Conservation (phyloP, 2,797 vertebrate species). For the Tauraco hartlaubi region DNA sequence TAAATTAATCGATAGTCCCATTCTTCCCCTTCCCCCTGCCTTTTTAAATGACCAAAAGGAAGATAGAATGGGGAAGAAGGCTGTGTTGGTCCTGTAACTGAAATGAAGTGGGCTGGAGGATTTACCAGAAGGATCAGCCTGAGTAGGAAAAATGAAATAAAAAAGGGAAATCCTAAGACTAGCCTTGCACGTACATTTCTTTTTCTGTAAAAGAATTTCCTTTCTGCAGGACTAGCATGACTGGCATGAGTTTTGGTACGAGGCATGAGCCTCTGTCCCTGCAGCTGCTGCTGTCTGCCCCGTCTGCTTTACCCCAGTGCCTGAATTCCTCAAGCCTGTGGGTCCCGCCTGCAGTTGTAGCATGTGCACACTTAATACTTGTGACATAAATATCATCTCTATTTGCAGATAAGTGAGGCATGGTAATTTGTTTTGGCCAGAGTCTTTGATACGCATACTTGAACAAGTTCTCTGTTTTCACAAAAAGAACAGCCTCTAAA, state of each 20-base stretch:
- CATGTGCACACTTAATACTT: neutral
- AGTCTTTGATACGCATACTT: too few species aligned
- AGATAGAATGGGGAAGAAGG: neutral
- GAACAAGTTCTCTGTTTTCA: neutral
- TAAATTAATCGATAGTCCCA: neutral
- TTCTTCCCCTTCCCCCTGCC: accelerated
- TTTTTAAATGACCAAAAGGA: neutral
- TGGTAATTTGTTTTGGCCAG: neutral
- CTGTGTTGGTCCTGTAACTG: neutral
- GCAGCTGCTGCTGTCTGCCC: constrained; percentile 37
- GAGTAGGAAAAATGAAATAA: neutral
- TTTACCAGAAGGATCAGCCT: neutral
- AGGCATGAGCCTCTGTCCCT: neutral
- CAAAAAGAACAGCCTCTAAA: neutral
- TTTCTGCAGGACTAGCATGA: neutral
- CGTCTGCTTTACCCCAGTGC: neutral
- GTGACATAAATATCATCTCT: constrained; percentile 24
- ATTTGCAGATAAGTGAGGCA: neutral
- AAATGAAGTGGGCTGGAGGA: neutral
- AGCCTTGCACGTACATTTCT: neutral
- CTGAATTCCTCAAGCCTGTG: neutral
- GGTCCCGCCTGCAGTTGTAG: neutral
- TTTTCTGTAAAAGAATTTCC: neutral
- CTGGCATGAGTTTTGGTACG: neutral
- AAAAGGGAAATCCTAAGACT: neutral